Evolutionary conservation across 1,140 invertebrate genomes (phyloP).

Genomic region (Scaptomyza graminum): DNA sequence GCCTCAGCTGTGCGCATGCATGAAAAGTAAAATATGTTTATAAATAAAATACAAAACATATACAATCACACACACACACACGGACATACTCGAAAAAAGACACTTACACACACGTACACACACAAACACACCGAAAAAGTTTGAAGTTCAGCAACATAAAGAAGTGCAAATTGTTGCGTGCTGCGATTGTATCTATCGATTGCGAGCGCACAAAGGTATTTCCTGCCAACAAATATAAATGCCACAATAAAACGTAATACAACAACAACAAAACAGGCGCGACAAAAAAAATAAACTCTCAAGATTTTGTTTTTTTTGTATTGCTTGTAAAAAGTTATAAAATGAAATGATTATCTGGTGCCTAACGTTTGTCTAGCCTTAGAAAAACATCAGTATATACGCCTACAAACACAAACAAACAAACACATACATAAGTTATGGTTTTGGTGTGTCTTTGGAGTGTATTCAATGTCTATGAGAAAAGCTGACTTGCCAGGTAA

Average conservation of each 20-base stretch:
- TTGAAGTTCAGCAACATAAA: conserved; percentile 77
- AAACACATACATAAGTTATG: not conserved
- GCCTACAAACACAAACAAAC: conserved; percentile 9
- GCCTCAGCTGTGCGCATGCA: conserved; percentile 63
- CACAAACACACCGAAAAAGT: conserved; percentile 45
- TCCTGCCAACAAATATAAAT: conserved; percentile 79
- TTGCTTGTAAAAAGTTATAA: conserved; percentile 71
- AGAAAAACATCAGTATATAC: conserved; percentile 52
- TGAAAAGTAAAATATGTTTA: conserved; percentile 82
- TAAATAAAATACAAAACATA: conserved; percentile 66
- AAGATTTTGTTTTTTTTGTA: conserved; percentile 15
- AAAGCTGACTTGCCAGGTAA: conserved; percentile 61
- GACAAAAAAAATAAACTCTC: conserved; percentile 51
- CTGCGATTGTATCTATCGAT: conserved; percentile 81
- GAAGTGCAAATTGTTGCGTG: conserved; percentile 82
- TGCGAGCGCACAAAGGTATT: conserved; percentile 75
- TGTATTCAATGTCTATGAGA: conserved; percentile 18
- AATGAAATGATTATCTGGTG: conserved; percentile 81
- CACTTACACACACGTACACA: conserved; percentile 1
- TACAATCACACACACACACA: conserved; percentile 11
- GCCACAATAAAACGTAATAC: conserved; percentile 73
- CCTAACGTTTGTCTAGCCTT: conserved; percentile 68
- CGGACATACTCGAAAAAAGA: conserved; percentile 26
- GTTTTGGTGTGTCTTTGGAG: not conserved
- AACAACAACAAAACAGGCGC: conserved; percentile 50